phyloP scores from a whole-genome alignment of 2,797 vertebrate species.

The Petrocephalus sullivani region DNA sequence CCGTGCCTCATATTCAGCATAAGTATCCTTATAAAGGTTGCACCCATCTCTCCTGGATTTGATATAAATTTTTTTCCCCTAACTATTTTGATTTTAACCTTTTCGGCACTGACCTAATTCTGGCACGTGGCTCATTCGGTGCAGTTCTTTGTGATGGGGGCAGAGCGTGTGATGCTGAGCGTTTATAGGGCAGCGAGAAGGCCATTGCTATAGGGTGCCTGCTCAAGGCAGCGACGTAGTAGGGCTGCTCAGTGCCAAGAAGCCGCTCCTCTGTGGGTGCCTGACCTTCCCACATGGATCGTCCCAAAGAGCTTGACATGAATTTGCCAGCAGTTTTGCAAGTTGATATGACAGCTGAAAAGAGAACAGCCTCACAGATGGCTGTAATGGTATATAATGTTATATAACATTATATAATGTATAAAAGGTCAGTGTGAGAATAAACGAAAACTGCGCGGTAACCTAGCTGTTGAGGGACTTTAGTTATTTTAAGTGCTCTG shows the following conservation, averaged over 20 bases:
- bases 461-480: background rate
- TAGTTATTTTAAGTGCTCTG: background rate
- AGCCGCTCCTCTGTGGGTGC: background rate
- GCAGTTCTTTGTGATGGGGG: background rate
- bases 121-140: background rate
- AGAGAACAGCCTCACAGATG: background rate
- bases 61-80: background rate
- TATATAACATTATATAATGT: background rate
- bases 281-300: background rate
- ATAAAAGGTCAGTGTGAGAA: background rate
- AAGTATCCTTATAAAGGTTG: background rate
- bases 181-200: background rate
- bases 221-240: background rate
- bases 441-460: background rate
- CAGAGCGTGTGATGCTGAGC: background rate
- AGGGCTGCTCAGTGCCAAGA: background rate
- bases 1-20: background rate
- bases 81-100: background rate
- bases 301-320: background rate
- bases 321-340: background rate
- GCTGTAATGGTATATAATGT: background rate
- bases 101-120: background rate
- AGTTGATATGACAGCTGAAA: background rate
- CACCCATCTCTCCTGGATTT: background rate
- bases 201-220: background rate